Evolutionary conservation across 1,140 invertebrate species (phyloP).

Genomic region (Pogonomyrmex californicus): DNA sequence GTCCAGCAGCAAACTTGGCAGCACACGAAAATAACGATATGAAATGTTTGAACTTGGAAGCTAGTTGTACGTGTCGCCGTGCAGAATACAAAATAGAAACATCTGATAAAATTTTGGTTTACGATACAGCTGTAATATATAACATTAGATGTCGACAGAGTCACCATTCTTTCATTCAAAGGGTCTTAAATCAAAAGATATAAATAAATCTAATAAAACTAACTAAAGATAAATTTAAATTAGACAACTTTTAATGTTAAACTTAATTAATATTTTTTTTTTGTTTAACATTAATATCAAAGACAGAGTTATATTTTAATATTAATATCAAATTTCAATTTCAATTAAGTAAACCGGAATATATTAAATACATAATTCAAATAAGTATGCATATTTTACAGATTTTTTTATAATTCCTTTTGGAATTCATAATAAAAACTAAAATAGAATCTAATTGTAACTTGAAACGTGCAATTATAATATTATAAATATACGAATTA

Average conservation of each 20-base stretch:
- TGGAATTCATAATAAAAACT: not conserved
- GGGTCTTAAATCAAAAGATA: not conserved
- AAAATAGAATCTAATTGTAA: too few species aligned
- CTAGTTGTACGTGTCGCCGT: not conserved
- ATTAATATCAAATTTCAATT: not conserved
- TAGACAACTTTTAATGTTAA: not conserved
- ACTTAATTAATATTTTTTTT: not conserved
- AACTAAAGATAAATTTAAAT: not conserved
- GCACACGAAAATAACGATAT: slow-evolving; percentile 63
- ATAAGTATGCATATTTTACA: not conserved
- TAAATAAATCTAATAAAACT: not conserved
- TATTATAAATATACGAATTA: not conserved
- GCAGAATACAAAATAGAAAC: not conserved
- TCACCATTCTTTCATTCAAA: not conserved
- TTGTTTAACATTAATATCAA: not conserved
- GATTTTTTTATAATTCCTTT: not conserved
- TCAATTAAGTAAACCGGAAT: not conserved
- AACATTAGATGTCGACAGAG: not conserved
- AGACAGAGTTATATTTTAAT: not conserved
- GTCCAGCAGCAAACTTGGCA: slow-evolving; percentile 6
- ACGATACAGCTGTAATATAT: not conserved
- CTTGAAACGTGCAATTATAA: not conserved
- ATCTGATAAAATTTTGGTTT: not conserved
- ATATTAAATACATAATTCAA: not conserved
- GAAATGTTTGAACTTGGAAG: slow-evolving; percentile 47